Base-by-base conservation (phyloP, 2,888 invertebrate genomes). In the Rotaria magnacalcarata region DNA sequence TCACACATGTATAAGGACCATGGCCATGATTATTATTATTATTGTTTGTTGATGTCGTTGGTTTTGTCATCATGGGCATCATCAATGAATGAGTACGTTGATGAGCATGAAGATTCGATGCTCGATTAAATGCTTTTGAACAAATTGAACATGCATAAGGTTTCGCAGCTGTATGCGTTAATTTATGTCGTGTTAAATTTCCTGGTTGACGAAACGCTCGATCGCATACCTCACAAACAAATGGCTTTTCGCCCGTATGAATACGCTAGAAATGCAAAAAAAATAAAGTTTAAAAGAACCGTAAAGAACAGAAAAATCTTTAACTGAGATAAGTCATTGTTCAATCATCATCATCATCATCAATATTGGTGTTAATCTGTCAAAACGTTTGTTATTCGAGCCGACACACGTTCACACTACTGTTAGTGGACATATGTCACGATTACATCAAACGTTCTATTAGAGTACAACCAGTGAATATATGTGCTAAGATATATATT, bases 151-250 rank as follows among this genome's bases (percentile, higher is more conserved):
- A 86, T 47, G 85, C 84, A 43, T 86, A 86, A 27, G 86, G 86
- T 84, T 86, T 86, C n/a, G 85, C 85, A 24, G 86, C 85, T 34
- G 86, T 86, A 89, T 92, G 92, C 5, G 92, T 92, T 84, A 92
- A 89, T 43, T 91, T 89, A 88, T 92, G 92, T 8, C 92, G 89
- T 11, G 92, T 92, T 86, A 92, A 89, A 88, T 92, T 92, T 50
- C 92, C 92, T 8, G 92, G 92, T 88, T 92, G 92, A 56, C 92
- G 89, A 88, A 92, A 91, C 0, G 90, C 90, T 52, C 90, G 88
- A 2, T 89, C 89, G 87, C 91, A 90, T 21, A 89, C 87, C 84
- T 90, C 90, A 87, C 91, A 91, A 84, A 89, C 88, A 88, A 91
- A 91, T 7, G 91, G 90, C 87, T 91, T 91, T 87, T 90, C 90